Evolutionary conservation across 2,888 invertebrate genomes (phyloP).

Genomic region (Aromia moschata): DNA sequence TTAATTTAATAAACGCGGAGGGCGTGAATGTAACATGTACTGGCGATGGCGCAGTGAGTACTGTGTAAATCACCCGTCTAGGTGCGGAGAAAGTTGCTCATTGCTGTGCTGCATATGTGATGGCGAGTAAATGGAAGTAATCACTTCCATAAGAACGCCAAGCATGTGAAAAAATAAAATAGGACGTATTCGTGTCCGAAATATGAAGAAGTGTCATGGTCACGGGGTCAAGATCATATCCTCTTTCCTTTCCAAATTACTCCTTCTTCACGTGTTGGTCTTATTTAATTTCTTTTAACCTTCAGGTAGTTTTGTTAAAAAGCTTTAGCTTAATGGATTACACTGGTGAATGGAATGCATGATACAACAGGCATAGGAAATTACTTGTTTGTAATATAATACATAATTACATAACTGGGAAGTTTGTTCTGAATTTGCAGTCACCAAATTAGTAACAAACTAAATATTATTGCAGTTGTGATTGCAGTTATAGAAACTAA

Average conservation of each 20-base stretch:
- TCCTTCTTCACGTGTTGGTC: conserved; percentile 1
- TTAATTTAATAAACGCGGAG: background rate
- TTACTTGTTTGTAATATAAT: too few relatives aligned
- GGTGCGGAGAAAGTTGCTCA: conserved; percentile 11
- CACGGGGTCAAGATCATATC: conserved; percentile 1
- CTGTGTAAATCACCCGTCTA: background rate
- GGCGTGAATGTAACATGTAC: background rate
- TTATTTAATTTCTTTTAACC: too few relatives aligned
- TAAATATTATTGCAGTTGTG: too few relatives aligned
- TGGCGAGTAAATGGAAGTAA: background rate
- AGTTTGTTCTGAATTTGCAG: too few relatives aligned
- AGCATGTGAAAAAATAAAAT: background rate
- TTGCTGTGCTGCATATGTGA: conserved; percentile 21
- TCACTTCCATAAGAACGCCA: background rate
- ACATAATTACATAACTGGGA: too few relatives aligned
- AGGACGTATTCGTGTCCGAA: background rate
- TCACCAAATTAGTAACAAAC: too few relatives aligned
- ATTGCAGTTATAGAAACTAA: too few relatives aligned
- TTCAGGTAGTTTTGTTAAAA: too few relatives aligned
- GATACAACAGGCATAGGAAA: too few relatives aligned
- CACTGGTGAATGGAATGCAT: too few relatives aligned
- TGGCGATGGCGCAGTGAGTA: background rate
- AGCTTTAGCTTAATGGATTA: too few relatives aligned
- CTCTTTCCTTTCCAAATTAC: conserved; percentile 3
- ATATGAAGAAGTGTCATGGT: background rate